These are phyloP conservation scores for Apaloderma vittatum DNA, from an alignment of 2,113 vertebrate species.

Conservation along the genomic window DNA sequence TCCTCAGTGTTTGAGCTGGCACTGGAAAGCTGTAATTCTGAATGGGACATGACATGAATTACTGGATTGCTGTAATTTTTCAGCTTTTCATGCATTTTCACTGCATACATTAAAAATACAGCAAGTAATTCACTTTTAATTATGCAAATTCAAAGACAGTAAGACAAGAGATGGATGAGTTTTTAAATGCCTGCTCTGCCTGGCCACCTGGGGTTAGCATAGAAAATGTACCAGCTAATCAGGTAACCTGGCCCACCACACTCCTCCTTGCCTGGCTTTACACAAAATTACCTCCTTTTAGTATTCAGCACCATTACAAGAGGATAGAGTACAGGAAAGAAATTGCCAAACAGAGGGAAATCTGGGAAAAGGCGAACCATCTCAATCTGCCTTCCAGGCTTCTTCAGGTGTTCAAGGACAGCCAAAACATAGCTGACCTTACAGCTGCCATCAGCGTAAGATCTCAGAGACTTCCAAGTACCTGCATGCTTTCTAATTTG, in stretches of 20 bases:
- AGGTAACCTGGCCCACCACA: not conserved
- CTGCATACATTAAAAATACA: constrained; percentile 50
- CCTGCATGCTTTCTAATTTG: not conserved
- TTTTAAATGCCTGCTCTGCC: constrained; percentile 43
- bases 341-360: not conserved
- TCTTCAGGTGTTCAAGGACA: not conserved
- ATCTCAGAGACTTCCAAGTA: not conserved
- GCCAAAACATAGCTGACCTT: not conserved
- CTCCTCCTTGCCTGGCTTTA: not conserved
- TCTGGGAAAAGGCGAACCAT: not conserved
- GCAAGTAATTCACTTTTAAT: constrained; percentile 62
- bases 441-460: not conserved
- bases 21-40: constrained; percentile 58
- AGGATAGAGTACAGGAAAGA: not conserved
- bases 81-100: constrained; percentile 46
- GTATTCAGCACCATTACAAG: not conserved
- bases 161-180: constrained; percentile 57
- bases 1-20: not conserved
- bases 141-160: constrained; percentile 56
- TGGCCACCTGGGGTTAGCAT: constrained; percentile 1
- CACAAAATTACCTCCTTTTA: not conserved
- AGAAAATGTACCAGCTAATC: constrained; percentile 24
- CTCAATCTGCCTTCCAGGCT: not conserved
- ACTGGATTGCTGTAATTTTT: constrained; percentile 57
- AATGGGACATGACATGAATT: constrained; percentile 72